phyloP scores from a whole-genome alignment of 1,140 invertebrate genomes.

The Penaeus indicus region DNA sequence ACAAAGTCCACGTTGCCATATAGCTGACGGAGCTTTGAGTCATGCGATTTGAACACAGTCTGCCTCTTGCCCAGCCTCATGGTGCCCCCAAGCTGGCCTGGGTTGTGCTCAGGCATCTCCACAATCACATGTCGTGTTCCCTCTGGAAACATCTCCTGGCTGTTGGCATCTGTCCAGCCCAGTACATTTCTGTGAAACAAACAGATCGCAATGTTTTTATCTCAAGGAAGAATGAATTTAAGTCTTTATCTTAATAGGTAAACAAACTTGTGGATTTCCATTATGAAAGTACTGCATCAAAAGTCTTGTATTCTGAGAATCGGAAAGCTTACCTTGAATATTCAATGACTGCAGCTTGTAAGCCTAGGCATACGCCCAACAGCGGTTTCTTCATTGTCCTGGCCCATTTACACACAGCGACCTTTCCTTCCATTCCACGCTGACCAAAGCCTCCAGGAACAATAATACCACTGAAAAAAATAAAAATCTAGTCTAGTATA shows the following conservation, averaged over 20 bases:
- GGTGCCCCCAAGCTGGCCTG: constrained; percentile 93
- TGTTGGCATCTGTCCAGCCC: constrained; percentile 83
- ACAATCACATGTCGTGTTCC: constrained; percentile 88
- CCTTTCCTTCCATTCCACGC: constrained; percentile 96
- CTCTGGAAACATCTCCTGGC: constrained; percentile 85
- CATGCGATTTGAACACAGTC: constrained; percentile 80
- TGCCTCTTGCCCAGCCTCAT: constrained; percentile 95
- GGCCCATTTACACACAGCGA: constrained; percentile 93
- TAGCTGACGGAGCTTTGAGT: constrained; percentile 75
- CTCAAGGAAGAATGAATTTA: neutral
- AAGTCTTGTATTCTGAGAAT: neutral
- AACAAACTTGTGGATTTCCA: no score
- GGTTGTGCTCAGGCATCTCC: constrained; percentile 99
- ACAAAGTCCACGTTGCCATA: constrained; percentile 87
- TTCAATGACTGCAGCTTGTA: constrained; percentile 98
- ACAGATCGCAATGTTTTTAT: constrained; percentile 32
- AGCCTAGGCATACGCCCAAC: constrained; percentile 95
- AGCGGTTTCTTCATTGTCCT: constrained; percentile 90
- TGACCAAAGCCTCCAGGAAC: constrained; percentile 98
- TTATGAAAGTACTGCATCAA: no score
- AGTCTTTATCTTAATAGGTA: no score
- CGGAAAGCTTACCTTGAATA: constrained; percentile 78
- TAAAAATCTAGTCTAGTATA: neutral
- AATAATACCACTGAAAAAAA: constrained; percentile 80
- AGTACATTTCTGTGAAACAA: constrained; percentile 82